Conservation (phyloP, 2,113 vertebrate genomes). For the Glaucidium brasilianum region DNA sequence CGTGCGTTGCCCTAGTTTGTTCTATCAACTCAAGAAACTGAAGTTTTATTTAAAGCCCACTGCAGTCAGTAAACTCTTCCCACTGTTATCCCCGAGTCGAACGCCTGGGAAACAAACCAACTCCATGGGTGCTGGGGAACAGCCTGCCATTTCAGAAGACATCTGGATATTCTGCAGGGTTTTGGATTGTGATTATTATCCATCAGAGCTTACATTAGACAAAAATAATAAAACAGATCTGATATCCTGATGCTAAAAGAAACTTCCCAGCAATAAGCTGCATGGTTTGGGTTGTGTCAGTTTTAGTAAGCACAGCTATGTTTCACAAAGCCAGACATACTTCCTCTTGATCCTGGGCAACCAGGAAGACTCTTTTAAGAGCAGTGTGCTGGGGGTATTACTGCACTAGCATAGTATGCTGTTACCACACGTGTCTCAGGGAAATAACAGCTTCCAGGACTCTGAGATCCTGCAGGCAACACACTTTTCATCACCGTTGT, state of each 20-base stretch:
- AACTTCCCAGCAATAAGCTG: not conserved
- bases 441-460: not conserved
- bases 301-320: not conserved
- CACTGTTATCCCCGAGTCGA: not conserved
- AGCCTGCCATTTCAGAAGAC: not conserved
- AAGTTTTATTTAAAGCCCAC: slow-evolving; percentile 1
- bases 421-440: not conserved
- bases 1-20: not conserved
- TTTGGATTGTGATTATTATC: not conserved
- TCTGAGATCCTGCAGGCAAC: not conserved
- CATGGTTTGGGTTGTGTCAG: not conserved
- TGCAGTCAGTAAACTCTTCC: not conserved
- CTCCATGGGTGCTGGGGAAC: not conserved
- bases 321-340: not conserved
- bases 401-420: not conserved
- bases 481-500: not conserved
- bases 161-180: not conserved
- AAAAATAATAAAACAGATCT: not conserved
- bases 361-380: not conserved
- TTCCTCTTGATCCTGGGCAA: not conserved
- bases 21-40: not conserved
- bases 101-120: not conserved
- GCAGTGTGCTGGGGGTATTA: not conserved
- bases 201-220: not conserved
- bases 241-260: not conserved